Conservation (phyloP, 2,888 invertebrate genomes). For the Acanthoscelides obtectus region DNA sequence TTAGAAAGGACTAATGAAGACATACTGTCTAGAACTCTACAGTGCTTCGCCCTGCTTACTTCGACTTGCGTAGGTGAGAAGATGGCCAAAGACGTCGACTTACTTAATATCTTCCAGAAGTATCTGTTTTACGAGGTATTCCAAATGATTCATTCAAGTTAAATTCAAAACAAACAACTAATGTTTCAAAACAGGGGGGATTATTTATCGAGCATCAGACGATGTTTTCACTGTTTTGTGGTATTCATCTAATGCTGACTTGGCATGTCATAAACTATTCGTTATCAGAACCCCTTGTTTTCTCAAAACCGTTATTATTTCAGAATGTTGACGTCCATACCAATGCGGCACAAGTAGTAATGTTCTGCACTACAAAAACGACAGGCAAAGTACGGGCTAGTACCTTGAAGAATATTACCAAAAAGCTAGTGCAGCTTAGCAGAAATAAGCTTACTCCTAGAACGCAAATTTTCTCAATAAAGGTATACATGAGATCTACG, state of each 20-base stretch:
- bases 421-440: constrained; percentile 27
- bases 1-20: constrained; percentile 32
- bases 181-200: no score
- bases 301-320: no score
- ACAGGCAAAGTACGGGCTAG: constrained; percentile 34
- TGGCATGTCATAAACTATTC: no score
- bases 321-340: constrained; percentile 34
- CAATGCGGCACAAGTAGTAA: constrained; percentile 35
- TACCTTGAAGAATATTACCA: constrained; percentile 28
- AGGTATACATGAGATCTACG: constrained; percentile 11
- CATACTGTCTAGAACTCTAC: constrained; percentile 35
- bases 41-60: constrained; percentile 39
- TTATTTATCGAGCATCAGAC: no score
- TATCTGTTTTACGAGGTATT: constrained; percentile 39
- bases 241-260: no score
- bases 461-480: constrained; percentile 14
- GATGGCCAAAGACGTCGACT: constrained; percentile 38
- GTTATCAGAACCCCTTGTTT: no score
- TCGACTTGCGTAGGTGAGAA: constrained; percentile 40
- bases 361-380: constrained; percentile 39
- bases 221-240: no score
- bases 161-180: no score
- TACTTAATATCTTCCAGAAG: constrained; percentile 36
- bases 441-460: constrained; percentile 11
- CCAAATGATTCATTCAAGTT: no score